These are phyloP conservation scores for Archips crataeganus DNA, from an alignment of 2,888 invertebrate genomes.

Conservation along the genomic window DNA sequence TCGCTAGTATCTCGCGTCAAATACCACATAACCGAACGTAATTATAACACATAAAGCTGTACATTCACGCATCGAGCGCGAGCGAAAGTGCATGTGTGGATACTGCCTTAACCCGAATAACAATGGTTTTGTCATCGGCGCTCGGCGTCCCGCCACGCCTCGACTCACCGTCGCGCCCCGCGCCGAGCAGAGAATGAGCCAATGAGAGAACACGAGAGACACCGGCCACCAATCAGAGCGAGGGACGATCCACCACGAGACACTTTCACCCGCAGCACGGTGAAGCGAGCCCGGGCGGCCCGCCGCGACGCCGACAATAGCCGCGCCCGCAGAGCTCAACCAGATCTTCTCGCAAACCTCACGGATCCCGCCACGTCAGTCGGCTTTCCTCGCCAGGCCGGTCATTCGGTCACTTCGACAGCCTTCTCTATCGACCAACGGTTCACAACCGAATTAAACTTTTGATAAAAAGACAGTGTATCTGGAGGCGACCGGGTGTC, in stretches of 20 bases:
- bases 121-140: conserved; percentile 59
- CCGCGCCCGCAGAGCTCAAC: neutral
- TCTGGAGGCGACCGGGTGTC: neutral
- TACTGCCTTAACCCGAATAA: conserved; percentile 71
- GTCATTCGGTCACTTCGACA: neutral
- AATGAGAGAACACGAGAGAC: conserved; percentile 51
- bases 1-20: conserved; percentile 38
- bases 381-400: neutral
- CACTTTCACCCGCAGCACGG: conserved; percentile 77
- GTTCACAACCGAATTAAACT: neutral
- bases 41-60: conserved; percentile 34
- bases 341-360: neutral
- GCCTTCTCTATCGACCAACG: neutral
- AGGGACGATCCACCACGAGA: conserved; percentile 66
- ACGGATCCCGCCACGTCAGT: neutral
- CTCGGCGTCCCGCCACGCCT: conserved; percentile 49
- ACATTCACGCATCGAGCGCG: conserved; percentile 62
- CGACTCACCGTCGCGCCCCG: conserved; percentile 19
- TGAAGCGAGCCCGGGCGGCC: conserved; percentile 24
- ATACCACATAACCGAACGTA: conserved; percentile 21
- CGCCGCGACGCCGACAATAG: conserved; percentile 7
- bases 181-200: conserved; percentile 39
- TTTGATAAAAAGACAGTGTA: neutral
- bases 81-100: conserved; percentile 83
- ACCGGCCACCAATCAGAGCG: conserved; percentile 61